A percentile compares a stretch with the other conserved stretches of the same genome.
These are phyloP conservation scores for Oncorhynchus masou DNA, from an alignment of 2,113 vertebrate genomes.

Conservation along the genomic window DNA sequence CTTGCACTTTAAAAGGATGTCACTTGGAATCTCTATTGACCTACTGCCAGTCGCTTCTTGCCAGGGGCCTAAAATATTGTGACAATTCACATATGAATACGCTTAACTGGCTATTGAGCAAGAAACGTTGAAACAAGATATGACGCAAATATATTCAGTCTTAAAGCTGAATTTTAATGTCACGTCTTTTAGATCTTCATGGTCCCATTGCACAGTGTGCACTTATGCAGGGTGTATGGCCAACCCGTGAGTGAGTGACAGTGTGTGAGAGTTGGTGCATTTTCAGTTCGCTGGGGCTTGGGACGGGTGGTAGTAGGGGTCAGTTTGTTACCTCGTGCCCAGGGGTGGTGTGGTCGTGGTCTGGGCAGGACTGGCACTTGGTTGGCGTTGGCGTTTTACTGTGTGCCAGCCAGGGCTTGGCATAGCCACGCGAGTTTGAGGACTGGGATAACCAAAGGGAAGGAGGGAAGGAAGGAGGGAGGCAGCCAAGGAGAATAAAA, in stretches of 20 bases:
- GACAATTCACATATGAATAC: no score
- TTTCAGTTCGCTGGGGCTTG: constrained; percentile 30
- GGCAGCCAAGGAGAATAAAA: neutral
- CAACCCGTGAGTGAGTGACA: constrained; percentile 5
- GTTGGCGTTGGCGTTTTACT: constrained; percentile 91
- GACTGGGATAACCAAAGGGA: constrained; percentile 84
- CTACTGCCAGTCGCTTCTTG: no score
- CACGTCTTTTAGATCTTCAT: no score
- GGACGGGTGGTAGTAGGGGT: constrained; percentile 33
- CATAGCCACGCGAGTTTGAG: constrained; percentile 94
- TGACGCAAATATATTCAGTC: no score
- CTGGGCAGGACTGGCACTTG: constrained; percentile 91
- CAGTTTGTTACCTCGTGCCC: constrained; percentile 77
- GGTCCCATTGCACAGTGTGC: neutral
- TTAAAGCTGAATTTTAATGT: no score
- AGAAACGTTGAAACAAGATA: no score
- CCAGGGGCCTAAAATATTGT: no score
- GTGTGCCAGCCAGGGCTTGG: constrained; percentile 99
- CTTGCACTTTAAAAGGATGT: no score
- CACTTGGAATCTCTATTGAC: no score
- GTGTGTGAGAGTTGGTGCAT: constrained; percentile 48
- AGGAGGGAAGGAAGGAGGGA: constrained; percentile 41
- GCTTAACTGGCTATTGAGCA: no score
- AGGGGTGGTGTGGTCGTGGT: constrained; percentile 71
- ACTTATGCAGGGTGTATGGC: neutral